A percentile compares a stretch with the other conserved stretches of the same genome.
Evolutionary conservation across 2,113 vertebrate genomes (phyloP).

Genomic region (Gambusia affinis): DNA sequence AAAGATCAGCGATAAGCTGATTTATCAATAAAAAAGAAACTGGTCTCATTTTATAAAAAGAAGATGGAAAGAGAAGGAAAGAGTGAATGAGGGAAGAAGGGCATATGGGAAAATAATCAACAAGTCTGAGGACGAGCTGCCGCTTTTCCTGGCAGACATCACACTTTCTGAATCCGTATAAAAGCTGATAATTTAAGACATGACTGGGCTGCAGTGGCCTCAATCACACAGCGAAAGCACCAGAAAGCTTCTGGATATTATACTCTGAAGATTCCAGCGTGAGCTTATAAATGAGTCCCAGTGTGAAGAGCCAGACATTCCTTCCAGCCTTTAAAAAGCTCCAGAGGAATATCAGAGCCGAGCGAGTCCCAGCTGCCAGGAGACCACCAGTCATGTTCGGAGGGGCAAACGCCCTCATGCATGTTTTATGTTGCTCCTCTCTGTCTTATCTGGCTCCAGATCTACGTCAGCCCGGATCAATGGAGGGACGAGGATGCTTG

Average conservation of each 20-base stretch:
- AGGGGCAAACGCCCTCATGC: background rate
- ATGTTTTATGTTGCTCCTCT: background rate
- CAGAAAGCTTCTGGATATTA: background rate
- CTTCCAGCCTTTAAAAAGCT: constrained; percentile 68
- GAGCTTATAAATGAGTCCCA: constrained; percentile 52
- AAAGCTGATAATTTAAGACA: background rate
- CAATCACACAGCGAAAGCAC: background rate
- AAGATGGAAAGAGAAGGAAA: constrained; percentile 7
- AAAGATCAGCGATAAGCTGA: background rate
- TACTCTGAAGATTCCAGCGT: constrained; percentile 20
- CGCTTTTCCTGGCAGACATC: constrained; percentile 31
- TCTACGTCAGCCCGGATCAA: background rate
- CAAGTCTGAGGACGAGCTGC: constrained; percentile 12
- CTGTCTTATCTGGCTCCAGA: background rate
- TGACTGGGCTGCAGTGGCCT: background rate
- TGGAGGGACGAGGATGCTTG: background rate
- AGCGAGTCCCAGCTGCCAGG: constrained; percentile 63
- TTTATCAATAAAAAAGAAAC: background rate
- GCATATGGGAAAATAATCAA: constrained; percentile 44
- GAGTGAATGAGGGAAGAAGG: constrained; percentile 34
- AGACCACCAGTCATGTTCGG: constrained; percentile 44
- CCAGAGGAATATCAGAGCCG: constrained; percentile 48
- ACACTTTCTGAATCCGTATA: background rate
- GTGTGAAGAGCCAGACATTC: constrained; percentile 54
- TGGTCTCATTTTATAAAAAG: background rate